A percentile compares a stretch with the other conserved stretches of the same genome.
Conservation (phyloP, 2,797 vertebrate species). For the Manis pentadactyla region DNA sequence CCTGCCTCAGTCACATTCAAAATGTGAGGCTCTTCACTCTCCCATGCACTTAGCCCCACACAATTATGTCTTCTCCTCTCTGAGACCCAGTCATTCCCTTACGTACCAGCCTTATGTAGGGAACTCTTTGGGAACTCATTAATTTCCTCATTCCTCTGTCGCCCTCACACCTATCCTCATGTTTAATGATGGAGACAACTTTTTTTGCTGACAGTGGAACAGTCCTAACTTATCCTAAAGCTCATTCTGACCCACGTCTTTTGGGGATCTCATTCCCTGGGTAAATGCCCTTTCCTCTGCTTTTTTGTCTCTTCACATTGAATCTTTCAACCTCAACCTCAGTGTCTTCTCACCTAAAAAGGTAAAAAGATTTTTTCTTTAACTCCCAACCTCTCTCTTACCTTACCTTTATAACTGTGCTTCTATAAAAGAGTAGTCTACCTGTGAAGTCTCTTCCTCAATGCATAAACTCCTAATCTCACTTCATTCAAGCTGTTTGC, state of each 20-base stretch:
- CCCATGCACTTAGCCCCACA: not conserved
- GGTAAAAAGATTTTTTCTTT: not conserved
- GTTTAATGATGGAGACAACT: not conserved
- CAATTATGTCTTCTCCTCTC: not conserved
- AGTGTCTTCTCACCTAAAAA: not conserved
- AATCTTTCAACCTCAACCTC: not conserved
- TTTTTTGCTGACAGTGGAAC: not conserved
- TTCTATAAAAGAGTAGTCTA: not conserved
- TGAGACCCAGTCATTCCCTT: not conserved
- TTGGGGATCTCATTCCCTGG: not conserved
- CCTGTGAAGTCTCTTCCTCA: not conserved
- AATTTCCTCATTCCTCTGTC: not conserved
- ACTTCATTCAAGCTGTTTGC: not conserved
- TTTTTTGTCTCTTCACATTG: not conserved
- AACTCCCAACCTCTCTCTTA: not conserved
- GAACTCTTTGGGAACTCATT: not conserved
- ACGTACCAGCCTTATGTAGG: not conserved
- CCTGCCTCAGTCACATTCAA: not conserved
- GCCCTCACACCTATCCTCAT: not conserved
- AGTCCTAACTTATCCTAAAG: not conserved
- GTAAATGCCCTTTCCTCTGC: not conserved
- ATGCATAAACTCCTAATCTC: not conserved
- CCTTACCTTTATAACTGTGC: not conserved
- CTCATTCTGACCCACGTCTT: not conserved
- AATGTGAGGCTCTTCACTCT: not conserved